phyloP scores from a whole-genome alignment of 2,113 vertebrate species.

The Prionailurus viverrinus region DNA sequence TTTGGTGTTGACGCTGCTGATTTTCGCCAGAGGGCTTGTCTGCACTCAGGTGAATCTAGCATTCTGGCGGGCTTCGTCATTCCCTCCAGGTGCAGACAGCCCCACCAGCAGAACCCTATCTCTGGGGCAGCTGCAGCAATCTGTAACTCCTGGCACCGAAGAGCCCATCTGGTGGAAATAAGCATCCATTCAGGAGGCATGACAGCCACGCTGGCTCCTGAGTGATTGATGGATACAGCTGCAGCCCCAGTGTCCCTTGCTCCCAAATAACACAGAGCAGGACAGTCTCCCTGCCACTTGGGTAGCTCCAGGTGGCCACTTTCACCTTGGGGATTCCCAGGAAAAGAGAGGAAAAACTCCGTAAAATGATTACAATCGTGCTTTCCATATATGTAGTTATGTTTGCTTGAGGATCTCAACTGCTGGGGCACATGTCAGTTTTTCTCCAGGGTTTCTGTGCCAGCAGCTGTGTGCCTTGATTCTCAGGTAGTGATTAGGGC shows the following conservation, averaged over 20 bases:
- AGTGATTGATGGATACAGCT: neutral
- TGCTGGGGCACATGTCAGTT: neutral
- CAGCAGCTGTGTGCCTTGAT: neutral
- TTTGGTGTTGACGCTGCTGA: neutral
- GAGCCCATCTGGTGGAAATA: neutral
- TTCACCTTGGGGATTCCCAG: neutral
- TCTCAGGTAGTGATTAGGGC: neutral
- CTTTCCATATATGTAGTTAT: neutral
- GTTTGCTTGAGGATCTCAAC: neutral
- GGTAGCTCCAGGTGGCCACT: neutral
- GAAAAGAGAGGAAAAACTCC: neutral
- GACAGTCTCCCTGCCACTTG: neutral
- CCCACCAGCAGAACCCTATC: rapidly evolving
- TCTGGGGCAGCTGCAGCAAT: neutral
- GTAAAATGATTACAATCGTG: neutral
- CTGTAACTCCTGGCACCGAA: neutral
- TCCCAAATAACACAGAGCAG: neutral
- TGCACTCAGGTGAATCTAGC: neutral
- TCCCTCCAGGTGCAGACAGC: neutral
- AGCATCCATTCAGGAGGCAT: neutral
- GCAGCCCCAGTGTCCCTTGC: neutral
- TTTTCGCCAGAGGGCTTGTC: neutral
- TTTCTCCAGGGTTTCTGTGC: neutral
- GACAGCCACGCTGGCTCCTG: neutral
- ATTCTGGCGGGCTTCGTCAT: neutral